Conservation (phyloP, 2,113 vertebrate genomes). For the Oryzias celebensis region DNA sequence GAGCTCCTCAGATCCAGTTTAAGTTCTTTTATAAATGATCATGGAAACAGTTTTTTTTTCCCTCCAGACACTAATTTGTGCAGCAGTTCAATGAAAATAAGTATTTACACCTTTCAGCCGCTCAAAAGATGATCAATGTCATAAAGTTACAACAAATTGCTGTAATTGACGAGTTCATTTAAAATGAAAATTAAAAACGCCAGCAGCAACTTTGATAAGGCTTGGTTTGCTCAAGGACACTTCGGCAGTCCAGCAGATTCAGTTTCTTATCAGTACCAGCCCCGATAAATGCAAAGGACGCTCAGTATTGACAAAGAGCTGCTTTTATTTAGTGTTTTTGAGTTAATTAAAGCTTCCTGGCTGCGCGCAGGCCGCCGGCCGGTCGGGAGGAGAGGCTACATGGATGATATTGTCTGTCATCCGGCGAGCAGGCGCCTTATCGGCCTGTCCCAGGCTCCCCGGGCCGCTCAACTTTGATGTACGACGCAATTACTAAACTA, state of each 20-base stretch:
- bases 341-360: conserved; percentile 62
- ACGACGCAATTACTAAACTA: conserved; percentile 78
- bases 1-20: too few relatives aligned
- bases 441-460: conserved; percentile 64
- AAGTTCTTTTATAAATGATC: too few relatives aligned
- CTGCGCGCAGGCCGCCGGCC: conserved; percentile 19
- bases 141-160: too few relatives aligned
- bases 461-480: conserved; percentile 70
- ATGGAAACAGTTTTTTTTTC: too few relatives aligned
- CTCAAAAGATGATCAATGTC: too few relatives aligned
- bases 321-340: conserved; percentile 48
- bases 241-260: conserved; percentile 9
- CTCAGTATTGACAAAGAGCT: conserved; percentile 7
- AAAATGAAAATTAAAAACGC: background rate
- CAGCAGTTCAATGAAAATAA: too few relatives aligned
- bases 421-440: conserved; percentile 65
- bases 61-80: too few relatives aligned
- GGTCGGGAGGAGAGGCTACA: conserved; percentile 12
- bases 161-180: background rate
- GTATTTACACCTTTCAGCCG: too few relatives aligned
- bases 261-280: background rate
- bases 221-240: conserved; percentile 26
- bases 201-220: background rate
- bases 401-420: conserved; percentile 65
- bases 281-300: conserved; percentile 9